phyloP scores from a whole-genome alignment of 2,888 invertebrate species.

The Criorhina ranunculi region DNA sequence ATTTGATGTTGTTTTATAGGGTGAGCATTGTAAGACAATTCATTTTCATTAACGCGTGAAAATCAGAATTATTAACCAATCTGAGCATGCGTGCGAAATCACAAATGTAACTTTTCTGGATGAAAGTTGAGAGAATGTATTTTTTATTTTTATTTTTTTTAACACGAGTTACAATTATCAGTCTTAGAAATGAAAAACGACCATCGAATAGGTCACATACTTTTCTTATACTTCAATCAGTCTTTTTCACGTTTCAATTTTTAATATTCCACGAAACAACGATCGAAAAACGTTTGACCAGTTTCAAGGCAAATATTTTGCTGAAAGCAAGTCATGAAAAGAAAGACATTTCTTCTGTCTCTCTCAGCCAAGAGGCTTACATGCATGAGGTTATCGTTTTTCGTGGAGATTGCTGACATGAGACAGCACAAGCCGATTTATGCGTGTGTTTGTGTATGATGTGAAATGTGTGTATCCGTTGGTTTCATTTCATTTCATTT shows the following conservation, averaged over 20 bases:
- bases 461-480: slow-evolving; percentile 16
- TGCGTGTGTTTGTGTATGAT: slow-evolving; percentile 1
- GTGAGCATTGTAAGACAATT: slow-evolving; percentile 30
- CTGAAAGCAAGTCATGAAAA: slow-evolving; percentile 16
- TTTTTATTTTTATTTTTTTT: too few relatives aligned
- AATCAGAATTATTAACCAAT: slow-evolving; percentile 84
- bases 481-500: slow-evolving; percentile 23
- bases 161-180: slow-evolving; percentile 33
- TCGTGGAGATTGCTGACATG: slow-evolving; percentile 27
- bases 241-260: slow-evolving; percentile 31
- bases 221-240: slow-evolving; percentile 32
- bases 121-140: slow-evolving; percentile 7
- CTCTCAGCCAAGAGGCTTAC: slow-evolving; percentile 9
- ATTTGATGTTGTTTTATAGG: slow-evolving; percentile 76
- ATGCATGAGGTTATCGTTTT: slow-evolving; percentile 19
- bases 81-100: slow-evolving; percentile 29
- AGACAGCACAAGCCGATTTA: slow-evolving; percentile 3
- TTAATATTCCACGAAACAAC: neutral
- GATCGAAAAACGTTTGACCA: slow-evolving; percentile 20
- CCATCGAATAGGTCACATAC: slow-evolving; percentile 18
- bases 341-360: slow-evolving; percentile 6
- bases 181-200: slow-evolving; percentile 36
- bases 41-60: slow-evolving; percentile 72
- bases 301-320: slow-evolving; percentile 42
- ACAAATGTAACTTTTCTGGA: neutral